Conservation (phyloP, 2,113 vertebrate species). For the Phocoena phocoena region DNA sequence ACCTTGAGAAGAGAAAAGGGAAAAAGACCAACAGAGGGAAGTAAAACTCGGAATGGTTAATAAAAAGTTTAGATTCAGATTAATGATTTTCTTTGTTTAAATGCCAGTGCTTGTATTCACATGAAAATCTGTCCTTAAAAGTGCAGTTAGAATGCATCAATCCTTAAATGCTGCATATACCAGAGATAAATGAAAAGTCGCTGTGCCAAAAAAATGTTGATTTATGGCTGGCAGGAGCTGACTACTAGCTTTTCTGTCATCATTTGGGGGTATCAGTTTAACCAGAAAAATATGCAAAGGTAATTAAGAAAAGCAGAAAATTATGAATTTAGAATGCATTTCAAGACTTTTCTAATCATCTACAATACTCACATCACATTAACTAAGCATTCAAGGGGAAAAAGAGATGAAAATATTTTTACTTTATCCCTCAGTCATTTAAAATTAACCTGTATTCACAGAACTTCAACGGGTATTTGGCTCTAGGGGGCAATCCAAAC, state of each 20-base stretch:
- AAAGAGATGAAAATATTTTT: background rate
- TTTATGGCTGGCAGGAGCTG: constrained; percentile 66
- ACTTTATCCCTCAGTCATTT: background rate
- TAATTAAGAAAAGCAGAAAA: constrained; percentile 76
- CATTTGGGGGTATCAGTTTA: constrained; percentile 62
- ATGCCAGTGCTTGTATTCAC: constrained; percentile 62
- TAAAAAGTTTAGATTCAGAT: constrained; percentile 78
- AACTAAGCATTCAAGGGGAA: constrained; percentile 61
- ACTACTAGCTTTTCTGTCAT: constrained; percentile 70
- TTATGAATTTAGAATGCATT: constrained; percentile 65
- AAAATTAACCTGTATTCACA: constrained; percentile 34
- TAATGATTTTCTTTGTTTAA: constrained; percentile 81
- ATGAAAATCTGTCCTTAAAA: constrained; percentile 78
- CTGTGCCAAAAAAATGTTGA: constrained; percentile 59
- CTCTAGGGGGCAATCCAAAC: background rate
- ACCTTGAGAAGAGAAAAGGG: constrained; percentile 73
- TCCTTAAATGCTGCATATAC: constrained; percentile 59
- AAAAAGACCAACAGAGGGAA: constrained; percentile 69
- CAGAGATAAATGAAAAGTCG: constrained; percentile 71
- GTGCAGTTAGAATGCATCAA: constrained; percentile 55
- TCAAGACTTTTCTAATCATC: constrained; percentile 50
- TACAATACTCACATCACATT: constrained; percentile 52
- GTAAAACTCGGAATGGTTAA: constrained; percentile 72
- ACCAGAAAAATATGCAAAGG: constrained; percentile 59
- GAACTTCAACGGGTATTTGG: background rate